Conservation (phyloP, 2,888 invertebrate species). For the Julus scandinavius region DNA sequence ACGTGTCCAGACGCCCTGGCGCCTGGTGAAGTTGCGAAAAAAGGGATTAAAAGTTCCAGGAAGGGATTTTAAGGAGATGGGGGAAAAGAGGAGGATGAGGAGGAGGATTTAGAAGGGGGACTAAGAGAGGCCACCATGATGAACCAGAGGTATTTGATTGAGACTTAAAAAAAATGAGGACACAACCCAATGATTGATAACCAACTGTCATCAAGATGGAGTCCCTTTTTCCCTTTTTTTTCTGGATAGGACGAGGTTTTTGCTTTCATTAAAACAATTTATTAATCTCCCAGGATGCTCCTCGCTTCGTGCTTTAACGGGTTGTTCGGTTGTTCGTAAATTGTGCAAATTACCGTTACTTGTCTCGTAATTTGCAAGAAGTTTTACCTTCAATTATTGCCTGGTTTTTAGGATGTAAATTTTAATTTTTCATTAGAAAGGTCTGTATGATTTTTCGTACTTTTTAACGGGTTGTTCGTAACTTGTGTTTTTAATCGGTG, state of each 20-base stretch:
- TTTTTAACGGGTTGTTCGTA: no score
- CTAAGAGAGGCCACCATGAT: background rate
- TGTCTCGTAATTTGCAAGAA: no score
- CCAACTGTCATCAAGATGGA: background rate
- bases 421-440: no score
- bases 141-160: background rate
- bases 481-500: no score
- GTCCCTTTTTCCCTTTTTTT: background rate
- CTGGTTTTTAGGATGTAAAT: no score
- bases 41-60: slow-evolving; percentile 1
- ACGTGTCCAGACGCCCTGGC: background rate
- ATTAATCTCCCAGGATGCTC: background rate
- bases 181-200: slow-evolving; percentile 4
- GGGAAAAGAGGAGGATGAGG: background rate
- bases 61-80: background rate
- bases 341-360: no score
- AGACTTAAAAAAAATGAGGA: slow-evolving; percentile 9
- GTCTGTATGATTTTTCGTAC: no score
- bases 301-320: background rate
- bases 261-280: slow-evolving; percentile 6
- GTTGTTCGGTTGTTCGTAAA: no score
- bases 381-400: no score
- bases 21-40: background rate
- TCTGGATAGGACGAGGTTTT: background rate
- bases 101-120: background rate